Base-by-base conservation (phyloP, 2,113 vertebrate species). In the Jacana jacana region DNA sequence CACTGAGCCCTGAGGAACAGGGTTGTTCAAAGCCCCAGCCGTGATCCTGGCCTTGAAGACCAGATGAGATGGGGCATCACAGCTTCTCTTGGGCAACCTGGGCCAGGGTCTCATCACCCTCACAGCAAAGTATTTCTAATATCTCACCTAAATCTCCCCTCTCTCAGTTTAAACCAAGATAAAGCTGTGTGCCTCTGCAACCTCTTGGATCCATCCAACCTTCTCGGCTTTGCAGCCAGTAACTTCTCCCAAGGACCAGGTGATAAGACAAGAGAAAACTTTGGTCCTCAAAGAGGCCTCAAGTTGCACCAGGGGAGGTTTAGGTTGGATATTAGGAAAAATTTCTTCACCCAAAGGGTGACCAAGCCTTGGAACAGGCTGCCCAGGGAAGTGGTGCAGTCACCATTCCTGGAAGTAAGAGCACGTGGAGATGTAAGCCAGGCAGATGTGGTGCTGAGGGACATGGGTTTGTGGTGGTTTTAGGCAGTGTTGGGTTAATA, bases 151-250 rank as follows among this genome's bases (percentile, higher is more conserved):
- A 39, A 40, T 30, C 17, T 20, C 27, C 17, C 27, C 18, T 64
- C 37, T 64, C 9, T 13, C 17, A 30, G 27, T 30, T 19, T 68
- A 93, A 92, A 91, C 81, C 78, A 54, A 61, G 83, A 89, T 23
- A 23, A 91, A 89, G 72, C 95, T 70, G 25, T 91, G 66, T 52
- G 72, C 88, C 91, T 92, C 49, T 25, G 6, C 91, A 57, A 49
- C 24, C 87, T 81, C 94, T 88, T 58, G 78, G 92, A 93, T 91
- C 95, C 80, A 61, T 52, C 90, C 94, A 81, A 78, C 46, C 83
- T 90, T 20, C 81, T 58, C 84, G 39, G 85, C 52, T 75, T 46
- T 28, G 57, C 69, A 76, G 75, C 8, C 5, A 0, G 35, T 19
- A 69, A 33, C 35, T 54, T 61, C 60, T 39, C 16, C 60, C 35